Evolutionary conservation across 2,888 invertebrate species (phyloP), one percentile per base, ranked within the genome.

Genomic region (Metopia argyrocephala): DNA sequence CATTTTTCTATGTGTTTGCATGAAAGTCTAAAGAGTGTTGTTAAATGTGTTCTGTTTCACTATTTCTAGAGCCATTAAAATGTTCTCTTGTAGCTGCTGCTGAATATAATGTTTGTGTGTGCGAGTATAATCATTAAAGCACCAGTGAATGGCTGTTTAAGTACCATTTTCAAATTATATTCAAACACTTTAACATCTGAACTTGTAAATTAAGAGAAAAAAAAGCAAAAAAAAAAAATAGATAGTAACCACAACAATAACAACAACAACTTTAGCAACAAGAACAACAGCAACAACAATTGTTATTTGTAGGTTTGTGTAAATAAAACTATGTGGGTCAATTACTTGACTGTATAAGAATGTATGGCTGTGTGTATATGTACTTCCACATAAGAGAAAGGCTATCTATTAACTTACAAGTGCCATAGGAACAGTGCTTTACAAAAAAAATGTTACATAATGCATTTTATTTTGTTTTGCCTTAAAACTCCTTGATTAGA

Each of bases 131-230:
- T 65, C 48, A 38, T 48, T 61, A n/a, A 18, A 50, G 50, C 64
- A 48, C 27, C 62, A 70, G 25, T 66, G 38, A 57, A 45, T 4
- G 48, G 23, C 18, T 56, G 15, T 38, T 65, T 4, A 61, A 75
- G 66, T 45, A 21, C 28, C 52, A 69, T 71, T 79, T 79, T 56
- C 48, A 52, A 70, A 76, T 62, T 76, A 62, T 52, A 57, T n/a
- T 46, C 71, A 68, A 25, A 68, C 76, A 76, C 68, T 70, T 76
- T 54, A 71, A 52, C 76, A 73, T 50, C 59, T 68, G 52, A 73
- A 73, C 64, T 62, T 66, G 69, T 15, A 64, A 54, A 61, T n/a
- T 18, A 12, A 20, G 18, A 66, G 28, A 25, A 54, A 54, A 12
- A 45, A 59, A 59, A 5, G 9, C 18, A 25, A 20, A 5, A 21